A percentile compares a stretch with the other conserved stretches of the same genome.
phyloP scores from a whole-genome alignment of 2,888 invertebrate genomes.

The Malacosoma neustria region DNA sequence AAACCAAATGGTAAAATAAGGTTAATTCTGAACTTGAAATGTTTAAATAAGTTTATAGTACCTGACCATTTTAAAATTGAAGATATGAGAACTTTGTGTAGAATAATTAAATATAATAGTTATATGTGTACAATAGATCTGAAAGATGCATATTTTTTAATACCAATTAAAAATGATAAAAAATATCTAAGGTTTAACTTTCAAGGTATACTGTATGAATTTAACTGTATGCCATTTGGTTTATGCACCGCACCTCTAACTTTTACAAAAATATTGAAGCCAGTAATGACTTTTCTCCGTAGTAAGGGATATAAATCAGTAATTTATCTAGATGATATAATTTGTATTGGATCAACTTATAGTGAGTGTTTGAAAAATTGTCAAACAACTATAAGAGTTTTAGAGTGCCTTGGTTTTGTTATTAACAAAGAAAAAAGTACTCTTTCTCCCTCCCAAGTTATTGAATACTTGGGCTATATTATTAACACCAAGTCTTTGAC shows the following conservation, averaged over 20 bases:
- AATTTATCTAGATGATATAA: slow-evolving; percentile 4
- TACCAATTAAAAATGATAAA: not conserved
- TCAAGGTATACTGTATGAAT: not conserved
- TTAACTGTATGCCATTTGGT: not conserved
- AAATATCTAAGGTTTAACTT: not conserved
- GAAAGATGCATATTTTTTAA: not conserved
- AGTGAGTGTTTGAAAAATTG: not conserved
- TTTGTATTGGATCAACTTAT: not conserved
- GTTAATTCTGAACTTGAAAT: not conserved
- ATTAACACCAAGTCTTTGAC: not conserved
- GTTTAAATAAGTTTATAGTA: not conserved
- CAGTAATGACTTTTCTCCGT: not conserved
- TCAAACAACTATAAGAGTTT: not conserved
- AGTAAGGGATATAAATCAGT: slow-evolving; percentile 1
- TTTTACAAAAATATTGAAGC: not conserved
- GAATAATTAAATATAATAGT: not conserved
- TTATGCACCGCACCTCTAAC: not conserved
- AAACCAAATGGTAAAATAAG: not conserved
- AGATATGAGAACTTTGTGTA: not conserved
- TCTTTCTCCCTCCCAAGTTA: not conserved
- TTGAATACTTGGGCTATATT: slow-evolving; percentile 2
- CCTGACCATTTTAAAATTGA: not conserved
- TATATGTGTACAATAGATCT: not conserved
- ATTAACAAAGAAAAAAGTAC: slow-evolving; percentile 2
- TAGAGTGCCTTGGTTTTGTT: not conserved